phyloP scores from a whole-genome alignment of 2,113 vertebrate species.

The Sprattus sprattus region DNA sequence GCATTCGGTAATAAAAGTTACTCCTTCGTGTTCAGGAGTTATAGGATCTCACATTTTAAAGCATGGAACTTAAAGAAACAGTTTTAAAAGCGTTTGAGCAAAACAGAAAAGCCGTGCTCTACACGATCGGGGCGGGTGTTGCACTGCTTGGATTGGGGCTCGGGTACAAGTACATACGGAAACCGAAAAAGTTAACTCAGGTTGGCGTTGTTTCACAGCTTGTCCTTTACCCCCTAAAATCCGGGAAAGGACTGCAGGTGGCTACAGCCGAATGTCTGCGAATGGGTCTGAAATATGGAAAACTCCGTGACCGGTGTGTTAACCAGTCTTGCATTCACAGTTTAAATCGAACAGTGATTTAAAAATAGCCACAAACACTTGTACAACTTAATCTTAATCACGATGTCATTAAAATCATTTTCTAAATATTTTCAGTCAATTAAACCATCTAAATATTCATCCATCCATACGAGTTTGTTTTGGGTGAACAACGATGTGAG shows the following conservation, averaged over 20 bases:
- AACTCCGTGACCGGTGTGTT: constrained; percentile 82
- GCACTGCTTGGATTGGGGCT: constrained; percentile 52
- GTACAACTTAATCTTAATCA: not conserved
- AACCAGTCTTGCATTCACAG: not conserved
- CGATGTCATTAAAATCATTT: not conserved
- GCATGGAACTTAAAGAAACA: constrained; percentile 51
- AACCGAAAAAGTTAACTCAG: constrained; percentile 57
- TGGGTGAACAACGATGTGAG: not conserved
- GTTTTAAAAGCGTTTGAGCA: constrained; percentile 22
- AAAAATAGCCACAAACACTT: too few relatives aligned
- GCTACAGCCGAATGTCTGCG: constrained; percentile 69
- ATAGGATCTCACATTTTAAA: not conserved
- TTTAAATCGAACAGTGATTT: not conserved
- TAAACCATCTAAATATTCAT: too few relatives aligned
- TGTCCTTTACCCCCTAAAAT: constrained; percentile 85
- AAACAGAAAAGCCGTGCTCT: constrained; percentile 43
- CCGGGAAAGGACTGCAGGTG: constrained; percentile 78
- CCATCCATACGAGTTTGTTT: too few relatives aligned
- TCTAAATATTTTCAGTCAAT: too few relatives aligned
- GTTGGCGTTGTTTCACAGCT: constrained; percentile 82
- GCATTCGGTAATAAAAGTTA: not conserved
- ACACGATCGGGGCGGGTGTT: constrained; percentile 59
- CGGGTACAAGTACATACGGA: constrained; percentile 58
- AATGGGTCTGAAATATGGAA: constrained; percentile 76
- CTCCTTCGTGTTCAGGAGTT: not conserved